Evolutionary conservation across 2,888 invertebrate genomes (phyloP).

Genomic region (Nesidiocoris tenuis): DNA sequence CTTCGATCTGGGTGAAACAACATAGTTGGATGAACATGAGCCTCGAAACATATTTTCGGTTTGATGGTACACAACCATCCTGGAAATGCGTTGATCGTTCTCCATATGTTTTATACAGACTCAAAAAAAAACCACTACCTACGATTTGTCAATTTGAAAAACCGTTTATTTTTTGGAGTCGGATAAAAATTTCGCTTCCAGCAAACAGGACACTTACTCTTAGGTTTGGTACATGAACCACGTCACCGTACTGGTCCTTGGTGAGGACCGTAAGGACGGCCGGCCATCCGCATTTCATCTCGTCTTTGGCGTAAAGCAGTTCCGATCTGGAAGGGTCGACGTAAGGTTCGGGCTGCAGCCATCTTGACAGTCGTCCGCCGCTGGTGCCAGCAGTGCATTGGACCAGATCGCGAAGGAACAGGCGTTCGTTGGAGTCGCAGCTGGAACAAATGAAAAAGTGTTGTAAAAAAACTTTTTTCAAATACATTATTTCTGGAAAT

Average conservation of each 20-base stretch:
- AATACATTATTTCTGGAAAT: too few relatives aligned
- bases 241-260: constrained; percentile 88
- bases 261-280: constrained; percentile 77
- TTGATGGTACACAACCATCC: too few relatives aligned
- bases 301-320: constrained; percentile 70
- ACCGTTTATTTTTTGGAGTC: too few relatives aligned
- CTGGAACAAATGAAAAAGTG: constrained; percentile 58
- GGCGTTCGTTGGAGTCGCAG: constrained; percentile 83
- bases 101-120: too few relatives aligned
- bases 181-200: too few relatives aligned
- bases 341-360: constrained; percentile 90
- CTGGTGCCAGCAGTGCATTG: constrained; percentile 79
- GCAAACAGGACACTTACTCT: too few relatives aligned
- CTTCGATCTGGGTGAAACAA: constrained; percentile 61
- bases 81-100: too few relatives aligned
- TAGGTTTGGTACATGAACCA: constrained; percentile 79
- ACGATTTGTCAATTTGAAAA: too few relatives aligned
- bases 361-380: constrained; percentile 89
- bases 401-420: constrained; percentile 91
- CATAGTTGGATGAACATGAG: too few relatives aligned
- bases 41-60: too few relatives aligned
- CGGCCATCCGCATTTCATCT: constrained; percentile 78
- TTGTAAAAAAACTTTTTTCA: too few relatives aligned
- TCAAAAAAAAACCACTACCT: too few relatives aligned
- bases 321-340: constrained; percentile 88